Conservation (phyloP, 2,113 vertebrate genomes). For the Hydropotes inermis region DNA sequence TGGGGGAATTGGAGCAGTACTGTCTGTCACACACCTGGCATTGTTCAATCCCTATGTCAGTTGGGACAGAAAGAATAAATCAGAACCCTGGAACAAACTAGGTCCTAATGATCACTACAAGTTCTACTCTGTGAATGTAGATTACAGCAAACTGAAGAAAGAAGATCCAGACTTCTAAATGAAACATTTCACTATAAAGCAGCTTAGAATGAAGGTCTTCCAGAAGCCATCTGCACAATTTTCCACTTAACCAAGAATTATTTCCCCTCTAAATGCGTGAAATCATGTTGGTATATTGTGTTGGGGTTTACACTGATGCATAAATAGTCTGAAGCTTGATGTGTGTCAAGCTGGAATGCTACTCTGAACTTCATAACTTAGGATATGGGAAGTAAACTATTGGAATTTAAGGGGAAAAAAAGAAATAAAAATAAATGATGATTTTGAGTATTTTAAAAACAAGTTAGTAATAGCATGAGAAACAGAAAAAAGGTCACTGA, state of each 20-base stretch:
- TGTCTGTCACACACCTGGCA: rapidly evolving
- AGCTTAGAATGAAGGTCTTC: constrained; percentile 78
- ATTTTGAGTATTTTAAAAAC: neutral
- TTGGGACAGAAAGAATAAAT: neutral
- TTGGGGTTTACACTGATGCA: neutral
- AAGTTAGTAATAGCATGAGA: neutral
- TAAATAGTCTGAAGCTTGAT: constrained; percentile 71
- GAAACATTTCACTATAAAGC: constrained; percentile 33
- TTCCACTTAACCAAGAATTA: constrained; percentile 76
- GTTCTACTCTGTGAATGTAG: constrained; percentile 87
- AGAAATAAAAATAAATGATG: neutral
- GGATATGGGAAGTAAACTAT: neutral
- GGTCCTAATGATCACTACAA: constrained; percentile 57
- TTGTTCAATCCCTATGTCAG: neutral
- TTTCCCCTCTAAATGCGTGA: neutral
- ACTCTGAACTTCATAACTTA: neutral
- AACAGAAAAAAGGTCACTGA: neutral
- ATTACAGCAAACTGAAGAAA: constrained; percentile 95
- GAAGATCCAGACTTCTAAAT: constrained; percentile 92
- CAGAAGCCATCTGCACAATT: constrained; percentile 79
- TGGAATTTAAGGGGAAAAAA: neutral
- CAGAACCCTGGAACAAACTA: neutral
- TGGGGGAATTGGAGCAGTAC: rapidly evolving
- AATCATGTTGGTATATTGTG: neutral
- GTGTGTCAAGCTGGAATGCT: neutral